Conservation (phyloP, 1,140 invertebrate genomes). For the Papilio machaon region DNA sequence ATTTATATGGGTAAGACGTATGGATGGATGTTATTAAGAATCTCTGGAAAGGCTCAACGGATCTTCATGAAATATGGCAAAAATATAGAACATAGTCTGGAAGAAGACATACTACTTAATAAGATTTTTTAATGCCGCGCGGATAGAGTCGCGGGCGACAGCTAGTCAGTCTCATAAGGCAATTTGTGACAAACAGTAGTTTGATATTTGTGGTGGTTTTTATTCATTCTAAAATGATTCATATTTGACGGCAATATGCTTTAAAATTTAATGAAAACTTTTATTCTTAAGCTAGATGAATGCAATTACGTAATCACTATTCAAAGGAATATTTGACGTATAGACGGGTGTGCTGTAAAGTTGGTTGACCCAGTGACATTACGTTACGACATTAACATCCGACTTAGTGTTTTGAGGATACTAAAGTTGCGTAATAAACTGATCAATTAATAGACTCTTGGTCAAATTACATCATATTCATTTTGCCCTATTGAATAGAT, state of each 20-base stretch:
- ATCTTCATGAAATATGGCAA: no score
- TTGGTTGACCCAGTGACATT: background rate
- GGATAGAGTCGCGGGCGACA: no score
- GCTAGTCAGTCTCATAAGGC: background rate
- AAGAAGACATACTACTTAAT: no score
- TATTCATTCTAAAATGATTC: background rate
- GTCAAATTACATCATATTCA: background rate
- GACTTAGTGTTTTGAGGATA: background rate
- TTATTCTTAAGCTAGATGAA: background rate
- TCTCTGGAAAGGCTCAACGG: no score
- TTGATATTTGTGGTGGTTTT: background rate
- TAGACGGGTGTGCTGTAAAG: background rate
- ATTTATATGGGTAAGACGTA: no score
- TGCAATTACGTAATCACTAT: background rate
- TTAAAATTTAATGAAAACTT: background rate
- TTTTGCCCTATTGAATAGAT: background rate
- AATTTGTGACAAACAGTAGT: background rate
- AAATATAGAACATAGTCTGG: no score
- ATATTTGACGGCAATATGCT: background rate
- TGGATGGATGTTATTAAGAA: no score
- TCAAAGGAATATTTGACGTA: slow-evolving; percentile 11
- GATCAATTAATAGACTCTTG: background rate
- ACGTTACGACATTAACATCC: slow-evolving; percentile 18
- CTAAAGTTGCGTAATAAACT: background rate
- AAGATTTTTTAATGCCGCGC: no score